Percentiles rank a stretch among this genome's conserved stretches.
These are phyloP conservation scores for Lethenteron camtschaticum DNA, from an alignment of 2,113 vertebrate genomes.

Conservation along the genomic window DNA sequence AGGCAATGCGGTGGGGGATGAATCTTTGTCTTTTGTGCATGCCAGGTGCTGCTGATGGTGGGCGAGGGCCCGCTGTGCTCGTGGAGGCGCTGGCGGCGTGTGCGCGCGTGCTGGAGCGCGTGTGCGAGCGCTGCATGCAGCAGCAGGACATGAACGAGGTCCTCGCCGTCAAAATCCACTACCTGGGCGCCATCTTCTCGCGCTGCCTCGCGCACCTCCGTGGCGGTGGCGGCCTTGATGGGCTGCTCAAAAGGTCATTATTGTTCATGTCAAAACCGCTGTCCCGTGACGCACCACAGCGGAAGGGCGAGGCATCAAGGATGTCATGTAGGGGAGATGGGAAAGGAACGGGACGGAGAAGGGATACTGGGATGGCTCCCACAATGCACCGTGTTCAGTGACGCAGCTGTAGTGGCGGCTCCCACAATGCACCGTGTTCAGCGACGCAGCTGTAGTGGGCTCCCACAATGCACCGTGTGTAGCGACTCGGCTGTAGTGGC, in stretches of 20 bases:
- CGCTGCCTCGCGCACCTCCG: slow-evolving; percentile 58
- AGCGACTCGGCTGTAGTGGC: no score
- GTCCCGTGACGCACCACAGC: no score
- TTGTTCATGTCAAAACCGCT: slow-evolving; percentile 7
- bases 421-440: no score
- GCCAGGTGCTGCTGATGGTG: slow-evolving; percentile 46
- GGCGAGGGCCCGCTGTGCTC: slow-evolving; percentile 68
- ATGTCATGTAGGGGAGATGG: no score
- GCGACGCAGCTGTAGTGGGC: no score
- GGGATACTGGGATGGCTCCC: no score
- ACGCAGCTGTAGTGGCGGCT: no score
- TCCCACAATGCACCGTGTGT: no score
- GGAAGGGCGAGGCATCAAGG: no score
- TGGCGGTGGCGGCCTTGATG: slow-evolving; percentile 38
- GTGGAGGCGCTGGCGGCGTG: slow-evolving; percentile 52
- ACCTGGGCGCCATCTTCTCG: slow-evolving; percentile 67
- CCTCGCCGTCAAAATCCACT: slow-evolving; percentile 97
- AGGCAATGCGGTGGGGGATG: no score
- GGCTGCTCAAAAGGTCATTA: slow-evolving; percentile 51
- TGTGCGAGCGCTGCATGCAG: slow-evolving; percentile 88
- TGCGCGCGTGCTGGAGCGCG: slow-evolving; percentile 64
- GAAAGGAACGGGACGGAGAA: no score
- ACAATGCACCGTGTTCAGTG: no score
- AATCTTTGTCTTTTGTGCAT: background rate
- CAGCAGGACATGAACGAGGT: slow-evolving; percentile 97